A percentile compares a stretch with the other conserved stretches of the same genome.
phyloP scores from a whole-genome alignment of 1,140 invertebrate genomes.

The Coenobita brevimanus region DNA sequence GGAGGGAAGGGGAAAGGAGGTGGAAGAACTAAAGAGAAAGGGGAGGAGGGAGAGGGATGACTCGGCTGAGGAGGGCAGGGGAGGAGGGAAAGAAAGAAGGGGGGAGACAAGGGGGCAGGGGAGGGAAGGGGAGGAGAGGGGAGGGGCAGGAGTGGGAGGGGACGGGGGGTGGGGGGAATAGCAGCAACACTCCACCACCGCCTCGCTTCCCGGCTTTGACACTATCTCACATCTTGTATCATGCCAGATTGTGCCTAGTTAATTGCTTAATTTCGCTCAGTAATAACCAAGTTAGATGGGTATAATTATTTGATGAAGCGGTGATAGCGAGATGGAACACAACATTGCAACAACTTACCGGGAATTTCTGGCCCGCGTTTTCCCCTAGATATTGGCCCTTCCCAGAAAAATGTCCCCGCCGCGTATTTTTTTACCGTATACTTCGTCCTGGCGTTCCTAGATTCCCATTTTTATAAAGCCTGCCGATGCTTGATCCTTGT shows the following conservation, averaged over 20 bases:
- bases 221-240: slow-evolving; percentile 56
- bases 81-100: too few relatives aligned
- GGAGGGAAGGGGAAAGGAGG: background rate
- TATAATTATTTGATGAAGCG: slow-evolving; percentile 63
- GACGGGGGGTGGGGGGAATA: background rate
- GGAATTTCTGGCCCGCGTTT: background rate
- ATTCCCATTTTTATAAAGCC: too few relatives aligned
- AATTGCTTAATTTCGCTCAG: slow-evolving; percentile 65
- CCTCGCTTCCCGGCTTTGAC: slow-evolving; percentile 39
- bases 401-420: too few relatives aligned
- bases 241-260: slow-evolving; percentile 57
- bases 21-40: background rate
- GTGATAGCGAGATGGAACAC: slow-evolving; percentile 56
- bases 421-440: background rate
- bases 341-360: slow-evolving; percentile 37
- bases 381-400: background rate
- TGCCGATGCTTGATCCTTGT: too few relatives aligned
- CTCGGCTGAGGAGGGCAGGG: background rate
- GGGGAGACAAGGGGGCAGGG: background rate
- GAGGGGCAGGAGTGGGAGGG: background rate
- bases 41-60: background rate
- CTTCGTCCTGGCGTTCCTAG: too few relatives aligned
- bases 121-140: background rate
- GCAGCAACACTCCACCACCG: background rate
- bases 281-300: slow-evolving; percentile 66